These are phyloP conservation scores for Strix aluco DNA, from an alignment of 2,113 vertebrate genomes.

Conservation along the genomic window DNA sequence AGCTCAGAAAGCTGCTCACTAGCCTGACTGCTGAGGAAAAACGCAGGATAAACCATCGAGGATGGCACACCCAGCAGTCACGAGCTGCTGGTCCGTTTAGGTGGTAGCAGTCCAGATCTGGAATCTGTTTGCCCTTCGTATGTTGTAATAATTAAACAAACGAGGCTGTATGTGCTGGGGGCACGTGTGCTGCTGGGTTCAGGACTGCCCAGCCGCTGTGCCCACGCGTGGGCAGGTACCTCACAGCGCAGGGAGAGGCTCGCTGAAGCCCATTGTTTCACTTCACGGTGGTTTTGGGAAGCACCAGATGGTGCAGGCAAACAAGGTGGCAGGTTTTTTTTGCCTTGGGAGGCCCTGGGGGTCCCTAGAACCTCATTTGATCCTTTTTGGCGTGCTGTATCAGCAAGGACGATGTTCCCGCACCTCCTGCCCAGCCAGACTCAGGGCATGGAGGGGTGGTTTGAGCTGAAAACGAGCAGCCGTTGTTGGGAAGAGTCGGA, in stretches of 20 bases:
- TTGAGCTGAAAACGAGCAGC: accelerated
- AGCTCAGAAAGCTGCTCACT: neutral
- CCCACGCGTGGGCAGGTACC: neutral
- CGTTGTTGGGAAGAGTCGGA: neutral
- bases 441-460: neutral
- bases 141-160: neutral
- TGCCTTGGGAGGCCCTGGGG: neutral
- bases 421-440: neutral
- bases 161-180: neutral
- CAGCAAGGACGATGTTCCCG: neutral
- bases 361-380: neutral
- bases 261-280: neutral
- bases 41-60: accelerated
- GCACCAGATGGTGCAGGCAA: accelerated
- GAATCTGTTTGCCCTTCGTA: neutral
- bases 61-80: neutral
- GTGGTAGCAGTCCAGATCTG: neutral
- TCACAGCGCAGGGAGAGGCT: neutral
- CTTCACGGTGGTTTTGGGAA: neutral
- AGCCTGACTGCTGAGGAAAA: neutral
- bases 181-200: neutral
- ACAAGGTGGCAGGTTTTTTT: neutral
- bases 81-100: neutral
- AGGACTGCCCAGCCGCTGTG: accelerated
- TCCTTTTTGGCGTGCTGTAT: neutral